These are phyloP conservation scores for Etheostoma spectabile DNA, from an alignment of 2,113 vertebrate genomes.

Conservation along the genomic window DNA sequence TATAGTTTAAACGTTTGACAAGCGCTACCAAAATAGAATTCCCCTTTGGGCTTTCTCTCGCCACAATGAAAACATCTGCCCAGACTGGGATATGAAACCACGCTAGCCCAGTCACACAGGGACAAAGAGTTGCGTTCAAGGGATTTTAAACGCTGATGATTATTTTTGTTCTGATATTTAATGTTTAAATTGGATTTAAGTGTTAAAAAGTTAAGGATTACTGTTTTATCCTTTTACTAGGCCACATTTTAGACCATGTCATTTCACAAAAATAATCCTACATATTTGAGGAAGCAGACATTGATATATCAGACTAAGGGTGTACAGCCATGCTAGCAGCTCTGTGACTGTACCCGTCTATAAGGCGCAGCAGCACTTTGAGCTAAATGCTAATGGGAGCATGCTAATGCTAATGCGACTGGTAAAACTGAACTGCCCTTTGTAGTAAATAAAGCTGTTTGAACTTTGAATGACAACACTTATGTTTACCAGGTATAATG, in stretches of 20 bases:
- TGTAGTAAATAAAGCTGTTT: no score
- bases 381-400: not conserved
- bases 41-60: constrained; percentile 13
- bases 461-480: no score
- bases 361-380: not conserved
- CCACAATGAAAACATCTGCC: constrained; percentile 25
- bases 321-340: no score
- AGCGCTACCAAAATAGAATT: constrained; percentile 40
- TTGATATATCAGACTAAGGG: not conserved
- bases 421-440: no score
- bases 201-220: not conserved
- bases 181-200: not conserved
- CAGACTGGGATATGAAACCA: not conserved
- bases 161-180: not conserved
- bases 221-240: not conserved
- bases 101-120: not conserved
- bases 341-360: no score
- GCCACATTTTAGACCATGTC: not conserved
- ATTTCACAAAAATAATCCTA: not conserved
- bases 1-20: constrained; percentile 48
- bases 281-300: not conserved
- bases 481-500: not conserved
- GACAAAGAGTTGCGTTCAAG: not conserved
- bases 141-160: not conserved
- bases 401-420: not conserved